Evolutionary conservation across 1,140 invertebrate species (phyloP).

Genomic region (Mercenaria mercenaria): DNA sequence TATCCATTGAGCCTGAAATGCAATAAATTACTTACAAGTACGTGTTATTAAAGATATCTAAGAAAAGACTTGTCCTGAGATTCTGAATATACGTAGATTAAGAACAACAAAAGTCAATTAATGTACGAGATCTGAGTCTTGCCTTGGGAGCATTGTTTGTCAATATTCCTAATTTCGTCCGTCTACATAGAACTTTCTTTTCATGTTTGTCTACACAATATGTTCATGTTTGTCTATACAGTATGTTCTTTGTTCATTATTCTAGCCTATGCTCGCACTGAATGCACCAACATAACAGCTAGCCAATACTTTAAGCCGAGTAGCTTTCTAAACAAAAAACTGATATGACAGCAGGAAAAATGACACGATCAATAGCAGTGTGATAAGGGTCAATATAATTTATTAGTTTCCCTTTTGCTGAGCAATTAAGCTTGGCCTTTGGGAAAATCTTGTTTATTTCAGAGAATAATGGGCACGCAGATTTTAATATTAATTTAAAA

Average conservation of each 20-base stretch:
- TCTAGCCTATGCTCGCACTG: background rate
- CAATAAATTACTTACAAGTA: too few species aligned
- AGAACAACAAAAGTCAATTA: too few species aligned
- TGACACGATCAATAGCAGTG: background rate
- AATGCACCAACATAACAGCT: background rate
- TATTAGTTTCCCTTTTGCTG: background rate
- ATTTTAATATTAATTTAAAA: background rate
- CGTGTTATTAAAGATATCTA: too few species aligned
- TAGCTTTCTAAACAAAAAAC: slow-evolving; percentile 8
- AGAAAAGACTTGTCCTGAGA: too few species aligned
- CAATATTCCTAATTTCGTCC: too few species aligned
- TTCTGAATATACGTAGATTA: too few species aligned
- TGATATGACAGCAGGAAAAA: slow-evolving; percentile 1
- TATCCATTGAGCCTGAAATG: too few species aligned
- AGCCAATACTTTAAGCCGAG: slow-evolving; percentile 18
- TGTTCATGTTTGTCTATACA: too few species aligned
- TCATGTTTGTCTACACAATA: too few species aligned
- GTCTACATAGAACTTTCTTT: too few species aligned
- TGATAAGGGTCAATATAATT: slow-evolving; percentile 10
- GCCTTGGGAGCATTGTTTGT: too few species aligned
- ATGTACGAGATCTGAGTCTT: too few species aligned
- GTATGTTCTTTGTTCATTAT: background rate
- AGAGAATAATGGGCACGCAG: background rate
- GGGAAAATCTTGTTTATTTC: background rate
- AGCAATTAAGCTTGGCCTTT: background rate